Base-by-base conservation (phyloP, 2,888 invertebrate species). In the Melanchra persicariae region DNA sequence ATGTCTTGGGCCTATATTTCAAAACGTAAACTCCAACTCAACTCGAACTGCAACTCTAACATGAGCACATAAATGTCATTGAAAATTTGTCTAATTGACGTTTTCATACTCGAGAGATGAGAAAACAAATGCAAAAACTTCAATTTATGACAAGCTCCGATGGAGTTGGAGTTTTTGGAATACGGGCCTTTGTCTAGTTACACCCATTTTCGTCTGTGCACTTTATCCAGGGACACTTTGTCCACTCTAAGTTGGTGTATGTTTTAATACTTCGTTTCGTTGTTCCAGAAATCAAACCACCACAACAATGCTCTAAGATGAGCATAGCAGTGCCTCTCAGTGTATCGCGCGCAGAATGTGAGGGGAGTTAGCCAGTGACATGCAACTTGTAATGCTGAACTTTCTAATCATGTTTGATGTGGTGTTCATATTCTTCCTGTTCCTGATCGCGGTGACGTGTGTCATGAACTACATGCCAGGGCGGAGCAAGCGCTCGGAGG, bases 371-470 rank as follows among this genome's bases (percentile, higher is more conserved):
- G 86, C 81, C 82, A 85, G 88, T 89, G 89, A 88, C 96, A 98
- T 98, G 98, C 98, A 98, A 97, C 97, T 98, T 92, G 97, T 98
- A 97, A 98, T 98, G 97, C 97, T 98, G 96, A 98, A 98, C 96
- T 98, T 98, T 91, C 97, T 98, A 94, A 97, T 98, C 96, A 98
- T 98, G 98, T 98, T 98, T 97, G 98, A 98, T 96, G 97, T 98
- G 94, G 98, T 98, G 95, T 98, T 98, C 96, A 97, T 98, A 96
- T 98, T 98, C 95, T 98, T 98, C 96, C 96, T 98, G 92, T 98
- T 98, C 96, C 97, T 98, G 92, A 97, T 98, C 90, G 98, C 98
- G 85, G 98, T 98, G 88, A 98, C 98, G 84, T 98, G 98, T 91
- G 96, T 98, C 88, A 97, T 98, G 92, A 98, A 98, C 94, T 98